phyloP scores from a whole-genome alignment of 2,797 vertebrate genomes.

The Hozukius guyotensis region DNA sequence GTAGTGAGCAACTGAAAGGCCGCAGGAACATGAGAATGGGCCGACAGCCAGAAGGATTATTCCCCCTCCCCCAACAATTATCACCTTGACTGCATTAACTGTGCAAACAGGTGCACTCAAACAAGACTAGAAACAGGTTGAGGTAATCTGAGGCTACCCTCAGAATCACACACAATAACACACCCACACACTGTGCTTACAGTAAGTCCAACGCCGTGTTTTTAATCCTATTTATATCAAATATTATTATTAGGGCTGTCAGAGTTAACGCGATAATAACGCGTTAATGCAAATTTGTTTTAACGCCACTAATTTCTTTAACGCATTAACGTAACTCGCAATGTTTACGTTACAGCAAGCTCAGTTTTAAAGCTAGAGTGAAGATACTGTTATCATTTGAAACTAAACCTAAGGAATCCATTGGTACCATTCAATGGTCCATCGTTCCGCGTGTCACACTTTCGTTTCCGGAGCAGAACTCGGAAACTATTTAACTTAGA shows the following conservation, averaged over 20 bases:
- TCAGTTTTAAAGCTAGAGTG: too few species aligned
- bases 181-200: constrained; percentile 4
- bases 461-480: too few species aligned
- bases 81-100: constrained; percentile 94
- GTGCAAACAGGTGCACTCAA: constrained; percentile 97
- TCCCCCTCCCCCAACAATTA: constrained; percentile 83
- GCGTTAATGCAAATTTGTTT: too few species aligned
- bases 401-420: too few species aligned
- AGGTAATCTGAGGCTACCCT: constrained; percentile 89
- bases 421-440: too few species aligned
- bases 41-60: constrained; percentile 94
- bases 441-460: too few species aligned
- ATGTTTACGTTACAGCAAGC: too few species aligned
- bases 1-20: constrained; percentile 55
- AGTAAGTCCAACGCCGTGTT: not conserved
- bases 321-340: too few species aligned
- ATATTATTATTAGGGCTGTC: constrained; percentile 60
- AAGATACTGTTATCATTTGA: too few species aligned
- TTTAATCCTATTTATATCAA: constrained; percentile 58
- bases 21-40: constrained; percentile 72
- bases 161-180: constrained; percentile 22
- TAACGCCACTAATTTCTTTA: too few species aligned
- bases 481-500: fast-evolving
- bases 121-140: constrained; percentile 85
- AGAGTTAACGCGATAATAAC: too few species aligned